Base-by-base conservation (phyloP, 2,888 invertebrate species). In the Thymelicus sylvestris region DNA sequence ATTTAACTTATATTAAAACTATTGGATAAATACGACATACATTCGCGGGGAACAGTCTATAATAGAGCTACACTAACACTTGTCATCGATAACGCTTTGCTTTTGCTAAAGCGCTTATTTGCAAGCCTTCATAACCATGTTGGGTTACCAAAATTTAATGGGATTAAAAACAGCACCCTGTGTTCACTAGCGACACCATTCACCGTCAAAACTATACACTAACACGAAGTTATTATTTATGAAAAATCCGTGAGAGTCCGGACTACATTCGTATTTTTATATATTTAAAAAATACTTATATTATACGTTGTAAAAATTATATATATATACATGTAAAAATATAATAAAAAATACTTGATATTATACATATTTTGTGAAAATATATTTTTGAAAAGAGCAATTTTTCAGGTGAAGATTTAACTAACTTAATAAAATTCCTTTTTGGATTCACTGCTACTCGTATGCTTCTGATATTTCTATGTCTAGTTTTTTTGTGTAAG, bases 41-140 rank as follows among this genome's bases (percentile, higher is more conserved):
- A 67, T 64, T 24, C 41, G 39, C 41, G 65, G 72, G 77, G 74
- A 78, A 78, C 79, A 78, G 76, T 80, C 78, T 78, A 78, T 79
- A 75, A 78, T 62, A 48, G 39, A 48, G 39, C 75, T 64, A 79
- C 65, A 74, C 67, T 44, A 69, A 78, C 75, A 75, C 76, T 73
- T 74, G 66, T 73, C 75, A 76, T 76, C 73, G 74, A 71, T 57
- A 74, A 77, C 70, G 84, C 90, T 91, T 88, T 82, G 92, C 92
- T 92, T 92, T 73, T 75, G 90, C 92, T 91, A 83, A 89, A 84
- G 90, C 90, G 91, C 92, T 92, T 92, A 67, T 88, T 87, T 77
- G 88, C 88, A 84, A 84, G 70, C 73, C 75, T 76, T 75, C 74
- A 75, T 78, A 50, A 41, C n/a, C 69, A 70, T 41, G 10, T 60